Evolutionary conservation across 2,888 invertebrate species (phyloP).

Genomic region (Caenorhabditis afra): DNA sequence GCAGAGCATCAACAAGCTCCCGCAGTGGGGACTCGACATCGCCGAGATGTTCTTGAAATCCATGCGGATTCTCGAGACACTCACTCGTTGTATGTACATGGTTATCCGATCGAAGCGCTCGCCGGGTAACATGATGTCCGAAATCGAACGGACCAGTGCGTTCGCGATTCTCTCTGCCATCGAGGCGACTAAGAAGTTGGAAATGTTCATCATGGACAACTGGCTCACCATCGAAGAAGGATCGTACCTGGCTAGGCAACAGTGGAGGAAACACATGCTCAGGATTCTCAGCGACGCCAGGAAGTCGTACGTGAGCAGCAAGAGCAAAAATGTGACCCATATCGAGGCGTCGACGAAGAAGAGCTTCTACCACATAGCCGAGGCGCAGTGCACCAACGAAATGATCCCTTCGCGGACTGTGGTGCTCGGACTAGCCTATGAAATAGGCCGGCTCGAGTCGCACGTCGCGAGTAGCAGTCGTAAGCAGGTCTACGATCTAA

Average conservation of each 20-base stretch:
- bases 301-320: constrained; percentile 16
- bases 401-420: constrained; percentile 34
- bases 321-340: constrained; percentile 5
- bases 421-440: constrained; percentile 26
- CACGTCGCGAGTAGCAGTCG: constrained; percentile 15
- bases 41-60: constrained; percentile 78
- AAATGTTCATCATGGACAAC: constrained; percentile 27
- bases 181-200: constrained; percentile 23
- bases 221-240: constrained; percentile 41
- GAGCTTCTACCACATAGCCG: constrained; percentile 45
- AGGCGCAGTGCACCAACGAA: constrained; percentile 25
- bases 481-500: constrained; percentile 43
- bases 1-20: not conserved
- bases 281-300: constrained; percentile 19
- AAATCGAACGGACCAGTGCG: constrained; percentile 3
- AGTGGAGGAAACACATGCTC: constrained; percentile 38
- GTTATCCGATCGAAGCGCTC: constrained; percentile 84
- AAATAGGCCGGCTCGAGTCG: constrained; percentile 26
- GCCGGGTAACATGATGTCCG: not conserved
- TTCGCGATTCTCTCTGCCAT: constrained; percentile 17
- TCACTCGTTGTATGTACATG: constrained; percentile 85
- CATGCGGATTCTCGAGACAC: constrained; percentile 85
- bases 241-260: constrained; percentile 31
- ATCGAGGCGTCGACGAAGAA: constrained; percentile 28
- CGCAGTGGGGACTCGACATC: constrained; percentile 35